These are phyloP conservation scores for Bombus vancouverensis DNA, from an alignment of 1,140 invertebrate species.

Conservation along the genomic window DNA sequence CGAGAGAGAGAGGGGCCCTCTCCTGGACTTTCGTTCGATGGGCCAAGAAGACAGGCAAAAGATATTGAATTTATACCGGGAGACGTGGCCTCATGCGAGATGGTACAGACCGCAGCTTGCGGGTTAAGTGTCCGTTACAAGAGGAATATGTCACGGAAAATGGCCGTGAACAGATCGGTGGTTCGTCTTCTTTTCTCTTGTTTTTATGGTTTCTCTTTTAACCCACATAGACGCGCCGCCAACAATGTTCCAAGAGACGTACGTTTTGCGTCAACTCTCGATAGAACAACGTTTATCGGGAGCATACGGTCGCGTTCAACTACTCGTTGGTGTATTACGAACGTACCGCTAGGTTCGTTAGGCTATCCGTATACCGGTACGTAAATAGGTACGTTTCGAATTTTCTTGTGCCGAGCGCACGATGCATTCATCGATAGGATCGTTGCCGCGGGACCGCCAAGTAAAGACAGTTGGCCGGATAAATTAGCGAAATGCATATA, in stretches of 20 bases:
- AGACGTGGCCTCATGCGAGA: constrained; percentile 6
- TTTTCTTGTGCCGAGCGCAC: background rate
- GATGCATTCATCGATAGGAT: background rate
- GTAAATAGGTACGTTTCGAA: background rate
- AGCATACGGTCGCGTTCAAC: background rate
- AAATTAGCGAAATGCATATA: constrained; percentile 7
- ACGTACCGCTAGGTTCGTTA: constrained; percentile 11
- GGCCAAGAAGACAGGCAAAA: constrained; percentile 16
- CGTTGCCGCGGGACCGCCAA: background rate
- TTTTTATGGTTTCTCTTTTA: background rate
- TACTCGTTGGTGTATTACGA: background rate
- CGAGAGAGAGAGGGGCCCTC: background rate
- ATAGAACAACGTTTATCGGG: background rate
- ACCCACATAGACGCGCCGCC: background rate
- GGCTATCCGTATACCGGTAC: background rate
- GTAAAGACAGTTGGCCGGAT: background rate
- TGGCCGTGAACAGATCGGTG: constrained; percentile 37
- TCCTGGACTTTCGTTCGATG: constrained; percentile 28
- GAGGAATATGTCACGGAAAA: constrained; percentile 64
- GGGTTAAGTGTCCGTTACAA: constrained; percentile 73
- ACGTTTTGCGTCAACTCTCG: background rate
- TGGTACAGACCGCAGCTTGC: constrained; percentile 68
- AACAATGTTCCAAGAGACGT: background rate
- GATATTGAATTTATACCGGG: constrained; percentile 58
- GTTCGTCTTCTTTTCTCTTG: background rate